phyloP scores from a whole-genome alignment of 2,888 invertebrate species.

The Lepidonotus clava region DNA sequence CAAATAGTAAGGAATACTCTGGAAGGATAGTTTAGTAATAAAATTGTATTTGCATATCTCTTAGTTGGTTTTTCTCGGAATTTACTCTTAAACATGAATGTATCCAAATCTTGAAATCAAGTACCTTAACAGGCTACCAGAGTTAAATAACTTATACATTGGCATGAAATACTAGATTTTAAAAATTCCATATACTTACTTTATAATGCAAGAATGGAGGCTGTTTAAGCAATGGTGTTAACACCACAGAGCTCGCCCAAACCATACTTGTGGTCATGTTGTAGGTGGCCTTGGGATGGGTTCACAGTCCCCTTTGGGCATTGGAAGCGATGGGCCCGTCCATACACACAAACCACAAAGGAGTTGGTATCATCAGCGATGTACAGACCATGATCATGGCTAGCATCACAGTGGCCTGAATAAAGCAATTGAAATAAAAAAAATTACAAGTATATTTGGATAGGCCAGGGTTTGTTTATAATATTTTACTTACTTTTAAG shows the following conservation, averaged over 20 bases:
- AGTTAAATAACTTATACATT: too few relatives aligned
- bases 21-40: too few relatives aligned
- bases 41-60: too few relatives aligned
- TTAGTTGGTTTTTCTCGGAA: too few relatives aligned
- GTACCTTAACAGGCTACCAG: too few relatives aligned
- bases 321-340: neutral
- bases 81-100: too few relatives aligned
- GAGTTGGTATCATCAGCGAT: neutral
- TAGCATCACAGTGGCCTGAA: slow-evolving; percentile 6
- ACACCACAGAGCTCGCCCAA: slow-evolving; percentile 9
- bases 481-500: too few relatives aligned
- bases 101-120: too few relatives aligned
- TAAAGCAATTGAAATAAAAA: neutral
- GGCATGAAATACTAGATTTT: too few relatives aligned
- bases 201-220: neutral
- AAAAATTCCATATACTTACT: neutral
- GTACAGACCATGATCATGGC: slow-evolving; percentile 30
- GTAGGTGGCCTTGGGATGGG: neutral
- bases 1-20: too few relatives aligned
- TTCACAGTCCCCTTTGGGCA: slow-evolving; percentile 26
- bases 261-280: neutral
- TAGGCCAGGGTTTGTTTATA: too few relatives aligned
- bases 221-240: neutral
- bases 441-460: too few relatives aligned
- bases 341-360: neutral